Percentiles rank a stretch among this genome's conserved stretches.
Conservation (phyloP, 2,113 vertebrate species). For the Rhinoptilus africanus region DNA sequence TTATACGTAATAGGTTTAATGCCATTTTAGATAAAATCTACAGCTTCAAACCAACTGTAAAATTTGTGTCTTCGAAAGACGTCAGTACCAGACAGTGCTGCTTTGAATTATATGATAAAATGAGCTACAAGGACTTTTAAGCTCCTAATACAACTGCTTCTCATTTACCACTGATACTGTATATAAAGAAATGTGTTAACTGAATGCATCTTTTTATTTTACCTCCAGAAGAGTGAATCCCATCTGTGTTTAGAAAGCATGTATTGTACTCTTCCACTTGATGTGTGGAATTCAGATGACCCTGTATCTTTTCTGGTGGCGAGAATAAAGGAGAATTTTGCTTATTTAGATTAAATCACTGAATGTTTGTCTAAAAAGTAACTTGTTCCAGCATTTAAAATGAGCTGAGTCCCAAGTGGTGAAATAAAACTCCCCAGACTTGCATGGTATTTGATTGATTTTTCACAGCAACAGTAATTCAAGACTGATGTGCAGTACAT, state of each 20-base stretch:
- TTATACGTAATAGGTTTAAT: not conserved
- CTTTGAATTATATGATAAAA: not conserved
- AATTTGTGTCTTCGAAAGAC: not conserved
- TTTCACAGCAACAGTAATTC: not conserved
- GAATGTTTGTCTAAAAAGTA: not conserved
- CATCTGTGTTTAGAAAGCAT: not conserved
- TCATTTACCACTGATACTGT: not conserved
- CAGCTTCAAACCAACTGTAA: not conserved
- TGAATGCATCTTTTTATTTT: not conserved
- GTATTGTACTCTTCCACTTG: fast-evolving
- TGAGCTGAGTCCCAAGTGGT: not conserved
- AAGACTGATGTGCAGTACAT: not conserved
- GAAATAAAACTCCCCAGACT: not conserved
- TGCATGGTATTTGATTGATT: not conserved
- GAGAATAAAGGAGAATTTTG: not conserved
- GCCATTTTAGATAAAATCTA: not conserved
- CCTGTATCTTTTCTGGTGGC: not conserved
- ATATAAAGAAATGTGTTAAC: not conserved
- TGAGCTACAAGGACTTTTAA: not conserved
- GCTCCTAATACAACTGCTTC: not conserved
- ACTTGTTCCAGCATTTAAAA: not conserved
- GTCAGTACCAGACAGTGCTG: not conserved
- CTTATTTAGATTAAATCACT: not conserved
- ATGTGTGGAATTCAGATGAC: not conserved
- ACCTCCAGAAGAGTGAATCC: not conserved